Conservation (phyloP, 2,113 vertebrate species). For the Gila orcuttii region DNA sequence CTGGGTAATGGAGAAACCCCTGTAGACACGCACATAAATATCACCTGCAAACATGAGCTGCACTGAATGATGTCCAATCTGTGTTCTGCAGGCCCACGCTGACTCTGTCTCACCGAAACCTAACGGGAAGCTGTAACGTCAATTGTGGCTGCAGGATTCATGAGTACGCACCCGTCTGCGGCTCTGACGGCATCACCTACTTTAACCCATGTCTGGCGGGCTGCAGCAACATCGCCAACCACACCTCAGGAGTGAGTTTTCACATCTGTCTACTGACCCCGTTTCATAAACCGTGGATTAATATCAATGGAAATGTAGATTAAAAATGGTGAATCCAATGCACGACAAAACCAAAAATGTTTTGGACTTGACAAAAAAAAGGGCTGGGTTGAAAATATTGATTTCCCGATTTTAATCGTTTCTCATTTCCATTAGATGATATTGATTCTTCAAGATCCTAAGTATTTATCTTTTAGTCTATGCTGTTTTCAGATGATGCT, state of each 20-base stretch:
- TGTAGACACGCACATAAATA: neutral
- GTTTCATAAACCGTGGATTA: too few relatives aligned
- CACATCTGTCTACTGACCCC: too few relatives aligned
- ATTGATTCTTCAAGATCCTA: too few relatives aligned
- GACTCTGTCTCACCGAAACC: constrained; percentile 94
- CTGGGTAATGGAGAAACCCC: constrained; percentile 73
- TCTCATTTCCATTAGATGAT: too few relatives aligned
- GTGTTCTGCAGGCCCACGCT: constrained; percentile 84
- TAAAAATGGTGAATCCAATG: neutral
- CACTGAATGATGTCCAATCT: neutral
- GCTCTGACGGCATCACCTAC: constrained; percentile 98
- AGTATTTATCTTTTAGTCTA: too few relatives aligned
- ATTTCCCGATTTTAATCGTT: too few relatives aligned
- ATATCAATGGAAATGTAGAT: neutral
- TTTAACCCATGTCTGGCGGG: constrained; percentile 98
- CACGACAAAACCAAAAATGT: neutral
- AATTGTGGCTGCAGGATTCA: constrained; percentile 96
- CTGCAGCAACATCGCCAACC: constrained; percentile 87
- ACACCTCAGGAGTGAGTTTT: constrained; percentile 88
- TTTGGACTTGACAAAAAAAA: too few relatives aligned
- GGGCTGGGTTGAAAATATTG: too few relatives aligned
- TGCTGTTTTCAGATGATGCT: too few relatives aligned
- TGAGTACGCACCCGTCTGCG: constrained; percentile 96
- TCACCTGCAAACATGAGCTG: constrained; percentile 6
- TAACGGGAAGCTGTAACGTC: constrained; percentile 96